Evolutionary conservation across 2,888 invertebrate species (phyloP), one percentile per base, ranked within the genome.

Genomic region (Thyatira batis): DNA sequence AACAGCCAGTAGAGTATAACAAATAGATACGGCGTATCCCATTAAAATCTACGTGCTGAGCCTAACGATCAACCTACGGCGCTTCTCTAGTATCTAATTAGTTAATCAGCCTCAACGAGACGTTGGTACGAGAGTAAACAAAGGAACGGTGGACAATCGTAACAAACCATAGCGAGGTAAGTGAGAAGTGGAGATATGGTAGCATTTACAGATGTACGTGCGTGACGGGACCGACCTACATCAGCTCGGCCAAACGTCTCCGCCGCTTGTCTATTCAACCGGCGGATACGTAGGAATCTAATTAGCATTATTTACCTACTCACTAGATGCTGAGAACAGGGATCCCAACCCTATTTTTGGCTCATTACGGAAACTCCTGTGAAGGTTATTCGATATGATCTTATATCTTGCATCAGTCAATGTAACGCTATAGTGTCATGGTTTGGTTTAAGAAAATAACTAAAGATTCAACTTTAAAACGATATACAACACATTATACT

Each of bases 201-300:
- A 65, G 67, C 65, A 63, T 66, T 73, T 65, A 71, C 61, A 61
- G 62, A 58, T 67, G 69, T 61, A 73, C 80, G 76, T 78, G 82
- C 84, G 84, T 86, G 84, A 81, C 83, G 71, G 59, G 62, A 66
- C 27, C 80, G 82, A 79, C 84, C 85, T 75, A 85, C 80, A 82
- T 85, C 67, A 65, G 56, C 53, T 58, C 61, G 62, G 69, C 69
- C 67, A 64, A 73, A 69, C 69, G 60, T 51, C 58, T 49, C 63
- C 64, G 69, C 62, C 68, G 73, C 73, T 83, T 82, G 71, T 65
- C 73, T 79, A 87, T 88, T 84, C 87, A 78, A 74, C 67, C 56
- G 73, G 69, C 74, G 71, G 72, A 71, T 71, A 72, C 75, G 71
- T 74, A 61, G 71, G 83, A 75, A 87, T 85, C 73, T 84, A 78